Evolutionary conservation across 2,113 vertebrate species (phyloP).

Genomic region (Urocitellus parryii): DNA sequence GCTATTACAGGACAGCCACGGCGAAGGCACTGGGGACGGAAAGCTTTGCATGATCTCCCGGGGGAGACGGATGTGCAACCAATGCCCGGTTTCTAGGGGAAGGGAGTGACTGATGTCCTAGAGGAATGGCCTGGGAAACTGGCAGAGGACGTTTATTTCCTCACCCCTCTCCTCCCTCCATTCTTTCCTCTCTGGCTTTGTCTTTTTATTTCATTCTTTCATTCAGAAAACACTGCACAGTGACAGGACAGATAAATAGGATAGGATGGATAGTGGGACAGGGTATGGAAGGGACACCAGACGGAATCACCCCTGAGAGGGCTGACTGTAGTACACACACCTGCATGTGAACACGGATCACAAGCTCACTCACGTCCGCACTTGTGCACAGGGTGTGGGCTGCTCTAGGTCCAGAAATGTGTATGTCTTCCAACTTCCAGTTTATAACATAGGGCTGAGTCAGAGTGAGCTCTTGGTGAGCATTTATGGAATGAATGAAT

Average conservation of each 20-base stretch:
- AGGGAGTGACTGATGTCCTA: not conserved
- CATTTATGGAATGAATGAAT: not conserved
- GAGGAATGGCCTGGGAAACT: not conserved
- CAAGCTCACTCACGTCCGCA: not conserved
- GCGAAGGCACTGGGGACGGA: constrained; percentile 44
- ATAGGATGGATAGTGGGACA: too few relatives aligned
- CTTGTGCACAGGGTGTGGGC: too few relatives aligned
- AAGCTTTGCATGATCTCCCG: not conserved
- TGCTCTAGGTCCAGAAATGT: not conserved
- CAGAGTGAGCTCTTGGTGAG: not conserved
- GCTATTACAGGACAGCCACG: constrained; percentile 53
- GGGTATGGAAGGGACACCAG: not conserved
- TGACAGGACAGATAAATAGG: not conserved
- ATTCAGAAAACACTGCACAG: not conserved
- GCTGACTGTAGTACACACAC: not conserved
- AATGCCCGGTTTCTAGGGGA: not conserved
- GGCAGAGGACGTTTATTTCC: not conserved
- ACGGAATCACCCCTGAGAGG: not conserved
- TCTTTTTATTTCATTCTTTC: not conserved
- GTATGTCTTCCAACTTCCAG: not conserved
- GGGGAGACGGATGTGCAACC: constrained; percentile 44
- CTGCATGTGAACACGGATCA: not conserved
- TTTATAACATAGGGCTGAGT: not conserved
- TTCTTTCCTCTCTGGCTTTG: not conserved
- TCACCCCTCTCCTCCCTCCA: not conserved